Conservation (phyloP, 1,140 invertebrate species). For the Eriocheir sinensis region DNA sequence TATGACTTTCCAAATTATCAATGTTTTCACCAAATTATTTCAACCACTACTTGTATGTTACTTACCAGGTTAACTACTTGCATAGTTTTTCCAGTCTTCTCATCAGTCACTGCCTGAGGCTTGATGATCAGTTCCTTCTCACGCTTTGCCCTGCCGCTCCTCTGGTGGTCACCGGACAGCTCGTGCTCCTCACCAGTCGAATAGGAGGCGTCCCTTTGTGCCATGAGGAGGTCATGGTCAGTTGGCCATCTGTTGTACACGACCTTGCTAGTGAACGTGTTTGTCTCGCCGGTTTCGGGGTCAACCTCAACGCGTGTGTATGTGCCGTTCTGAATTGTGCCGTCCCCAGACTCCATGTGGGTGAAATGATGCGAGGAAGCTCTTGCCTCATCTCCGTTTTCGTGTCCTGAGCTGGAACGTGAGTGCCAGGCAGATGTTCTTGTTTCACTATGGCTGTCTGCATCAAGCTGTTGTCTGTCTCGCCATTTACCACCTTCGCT, state of each 20-base stretch:
- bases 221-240: conserved; percentile 29
- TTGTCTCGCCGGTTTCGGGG: conserved; percentile 61
- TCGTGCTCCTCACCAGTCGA: not conserved
- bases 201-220: not conserved
- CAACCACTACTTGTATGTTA: conserved; percentile 38
- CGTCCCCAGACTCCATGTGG: conserved; percentile 39
- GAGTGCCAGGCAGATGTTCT: not conserved
- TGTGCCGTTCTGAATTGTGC: conserved; percentile 50
- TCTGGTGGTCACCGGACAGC: not conserved
- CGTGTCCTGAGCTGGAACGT: not conserved
- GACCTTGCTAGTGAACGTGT: conserved; percentile 55
- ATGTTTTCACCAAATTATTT: too few relatives aligned
- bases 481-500: not conserved
- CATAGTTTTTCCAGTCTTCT: conserved; percentile 87
- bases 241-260: conserved; percentile 28
- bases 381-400: not conserved
- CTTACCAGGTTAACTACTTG: conserved; percentile 90
- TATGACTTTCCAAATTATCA: too few relatives aligned
- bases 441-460: not conserved
- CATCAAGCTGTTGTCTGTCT: not conserved
- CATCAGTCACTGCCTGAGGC: conserved; percentile 86
- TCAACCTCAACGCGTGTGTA: conserved; percentile 67
- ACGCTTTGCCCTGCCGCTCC: conserved; percentile 83
- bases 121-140: conserved; percentile 89
- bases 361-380: not conserved